Conservation (phyloP, 2,113 vertebrate genomes). For the Ursus arctos region DNA sequence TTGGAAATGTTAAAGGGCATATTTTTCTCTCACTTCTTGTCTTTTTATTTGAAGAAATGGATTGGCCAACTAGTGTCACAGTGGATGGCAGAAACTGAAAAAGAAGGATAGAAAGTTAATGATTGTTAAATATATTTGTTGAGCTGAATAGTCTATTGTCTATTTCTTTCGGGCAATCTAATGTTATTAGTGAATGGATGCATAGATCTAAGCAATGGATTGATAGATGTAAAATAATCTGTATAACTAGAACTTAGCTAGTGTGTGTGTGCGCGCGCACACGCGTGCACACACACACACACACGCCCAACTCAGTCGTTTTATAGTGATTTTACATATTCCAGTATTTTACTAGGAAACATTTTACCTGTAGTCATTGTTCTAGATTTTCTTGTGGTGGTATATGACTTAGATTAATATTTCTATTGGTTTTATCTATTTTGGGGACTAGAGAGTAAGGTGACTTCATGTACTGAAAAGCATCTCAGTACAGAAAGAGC, state of each 20-base stretch:
- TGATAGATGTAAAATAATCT: not conserved
- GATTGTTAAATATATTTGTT: not conserved
- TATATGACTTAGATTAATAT: not conserved
- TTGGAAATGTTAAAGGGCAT: constrained; percentile 10
- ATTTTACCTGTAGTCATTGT: not conserved
- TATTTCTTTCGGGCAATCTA: not conserved
- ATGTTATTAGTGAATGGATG: not conserved
- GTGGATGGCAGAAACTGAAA: not conserved
- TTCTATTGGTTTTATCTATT: not conserved
- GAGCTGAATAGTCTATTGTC: not conserved
- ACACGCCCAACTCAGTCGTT: not conserved
- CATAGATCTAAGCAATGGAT: not conserved
- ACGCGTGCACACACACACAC: too few species aligned
- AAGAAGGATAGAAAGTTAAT: not conserved
- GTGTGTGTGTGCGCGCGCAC: too few species aligned
- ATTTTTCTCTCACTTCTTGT: not conserved
- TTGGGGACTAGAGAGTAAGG: not conserved
- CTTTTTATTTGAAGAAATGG: not conserved
- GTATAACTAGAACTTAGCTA: not conserved
- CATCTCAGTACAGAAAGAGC: not conserved
- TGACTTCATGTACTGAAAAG: not conserved
- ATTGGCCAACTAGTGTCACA: not conserved
- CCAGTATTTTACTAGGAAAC: not conserved
- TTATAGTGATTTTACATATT: not conserved
- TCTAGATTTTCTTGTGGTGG: not conserved